Evolutionary conservation across 2,797 vertebrate genomes (phyloP).

Genomic region (Phoeniculus purpureus): DNA sequence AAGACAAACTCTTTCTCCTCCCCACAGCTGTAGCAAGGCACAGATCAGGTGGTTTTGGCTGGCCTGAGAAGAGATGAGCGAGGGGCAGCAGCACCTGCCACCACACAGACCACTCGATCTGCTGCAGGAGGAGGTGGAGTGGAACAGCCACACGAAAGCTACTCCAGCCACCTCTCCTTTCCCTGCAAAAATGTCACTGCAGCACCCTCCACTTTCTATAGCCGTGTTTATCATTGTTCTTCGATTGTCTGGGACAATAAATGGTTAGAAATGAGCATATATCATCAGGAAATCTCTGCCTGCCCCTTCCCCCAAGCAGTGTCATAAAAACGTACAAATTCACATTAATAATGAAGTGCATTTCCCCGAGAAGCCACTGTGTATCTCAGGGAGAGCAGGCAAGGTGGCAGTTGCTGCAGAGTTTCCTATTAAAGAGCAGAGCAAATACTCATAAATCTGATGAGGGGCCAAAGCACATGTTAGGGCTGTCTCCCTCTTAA

Average conservation of each 20-base stretch:
- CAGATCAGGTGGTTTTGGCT: accelerated
- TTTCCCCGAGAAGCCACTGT: constrained; percentile 67
- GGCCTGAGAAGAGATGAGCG: background rate
- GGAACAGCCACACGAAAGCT: background rate
- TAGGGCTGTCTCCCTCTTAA: constrained; percentile 69
- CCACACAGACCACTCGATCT: background rate
- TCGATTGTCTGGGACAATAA: constrained; percentile 67
- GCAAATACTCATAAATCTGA: constrained; percentile 69
- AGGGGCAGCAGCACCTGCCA: background rate
- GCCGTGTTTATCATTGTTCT: constrained; percentile 71
- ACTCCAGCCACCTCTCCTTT: constrained; percentile 20
- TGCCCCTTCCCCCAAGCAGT: constrained; percentile 69
- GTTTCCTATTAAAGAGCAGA: constrained; percentile 68
- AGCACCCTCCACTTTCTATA: constrained; percentile 20
- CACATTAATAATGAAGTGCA: constrained; percentile 72
- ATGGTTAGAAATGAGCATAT: constrained; percentile 70
- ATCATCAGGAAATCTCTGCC: constrained; percentile 67
- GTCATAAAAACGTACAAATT: constrained; percentile 71
- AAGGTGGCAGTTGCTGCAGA: constrained; percentile 66
- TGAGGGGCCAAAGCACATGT: constrained; percentile 59
- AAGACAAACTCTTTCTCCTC: background rate
- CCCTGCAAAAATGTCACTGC: constrained; percentile 53
- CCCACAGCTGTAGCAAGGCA: background rate
- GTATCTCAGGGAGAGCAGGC: constrained; percentile 66
- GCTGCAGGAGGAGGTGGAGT: background rate